phyloP scores from a whole-genome alignment of 2,888 invertebrate species.

The Chalcis sispes region DNA sequence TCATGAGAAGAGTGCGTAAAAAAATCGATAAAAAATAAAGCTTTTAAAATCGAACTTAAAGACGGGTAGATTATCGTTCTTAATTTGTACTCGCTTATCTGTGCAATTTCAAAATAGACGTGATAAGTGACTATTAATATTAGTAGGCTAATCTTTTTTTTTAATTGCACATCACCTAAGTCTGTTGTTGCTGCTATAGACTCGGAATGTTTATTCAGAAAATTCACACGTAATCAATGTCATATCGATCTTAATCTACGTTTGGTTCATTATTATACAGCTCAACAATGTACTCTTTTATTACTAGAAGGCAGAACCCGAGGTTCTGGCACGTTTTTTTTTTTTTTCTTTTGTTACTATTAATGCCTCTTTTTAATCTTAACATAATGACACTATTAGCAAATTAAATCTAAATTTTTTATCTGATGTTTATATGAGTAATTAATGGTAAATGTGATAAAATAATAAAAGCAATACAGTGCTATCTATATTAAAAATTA shows the following conservation, averaged over 20 bases:
- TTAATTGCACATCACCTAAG: constrained; percentile 44
- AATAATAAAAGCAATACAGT: constrained; percentile 29
- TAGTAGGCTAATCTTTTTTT: constrained; percentile 25
- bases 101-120: constrained; percentile 41
- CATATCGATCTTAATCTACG: constrained; percentile 50
- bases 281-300: constrained; percentile 36
- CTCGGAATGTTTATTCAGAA: constrained; percentile 53
- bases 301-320: constrained; percentile 37
- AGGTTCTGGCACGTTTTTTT: constrained; percentile 25
- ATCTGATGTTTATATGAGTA: constrained; percentile 16
- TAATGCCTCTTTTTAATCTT: constrained; percentile 52
- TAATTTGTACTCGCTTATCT: constrained; percentile 43
- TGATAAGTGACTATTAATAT: constrained; percentile 37
- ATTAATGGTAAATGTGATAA: constrained; percentile 30
- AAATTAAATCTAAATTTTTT: constrained; percentile 35
- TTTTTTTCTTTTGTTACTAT: too few species aligned
- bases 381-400: constrained; percentile 25
- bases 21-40: constrained; percentile 35
- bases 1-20: constrained; percentile 20
- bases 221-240: constrained; percentile 42
- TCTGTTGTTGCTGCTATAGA: constrained; percentile 18
- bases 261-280: constrained; percentile 49
- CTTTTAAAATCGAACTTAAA: constrained; percentile 34
- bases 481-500: too few species aligned
- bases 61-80: neutral